Base-by-base conservation (phyloP, 2,888 invertebrate genomes). In the Gymnocheta viridis region DNA sequence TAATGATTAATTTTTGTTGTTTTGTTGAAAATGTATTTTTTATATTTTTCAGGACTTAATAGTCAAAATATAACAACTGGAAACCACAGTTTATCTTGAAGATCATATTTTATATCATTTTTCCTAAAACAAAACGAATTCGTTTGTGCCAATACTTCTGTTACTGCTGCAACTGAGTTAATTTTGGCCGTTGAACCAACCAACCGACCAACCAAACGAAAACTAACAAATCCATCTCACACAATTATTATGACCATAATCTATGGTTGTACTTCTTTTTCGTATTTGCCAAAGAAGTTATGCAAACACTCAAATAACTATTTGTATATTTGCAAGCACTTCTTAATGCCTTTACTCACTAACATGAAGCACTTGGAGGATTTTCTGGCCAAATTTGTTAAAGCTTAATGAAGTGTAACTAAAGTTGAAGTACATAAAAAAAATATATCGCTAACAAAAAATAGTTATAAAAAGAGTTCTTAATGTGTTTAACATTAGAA, bases 181-280 rank as follows among this genome's bases (percentile, higher is more conserved):
- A 62, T 81, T 82, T 83, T 86, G 86, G 85, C 82, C 86, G 86
- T 78, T 80, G 85, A 85, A 85, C 85, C 80, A 58, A 47, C 9
- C 27, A 85, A 85, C 85, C 80, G 54, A 47, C 9, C 27, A 47
- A 72, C 14, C 54, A 27, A 56, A 29, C n/a, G 19, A 41, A 41
- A 41, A 41, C 17, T 9, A 72, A 44, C 24, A 12, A 38, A 44
- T 32, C 9, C 32, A 76, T 54, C 22, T 47, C 47, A 69, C 12
- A 73, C 35, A 80, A 66, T 66, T 66, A 7, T 73, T 80, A 66
- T 73, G 58, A 17, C 66, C 80, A 58, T 66, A 41, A 38, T 64
- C 49, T 58, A 66, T 66, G 58, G 24, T 41, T 44, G 29, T 7
- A 76, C 24, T 19, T 66, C 10, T 10, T 29, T n/a, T 72, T 47